Percentiles rank a stretch among this genome's conserved stretches.
These are phyloP conservation scores for Gobio gobio DNA, from an alignment of 2,113 vertebrate species.

Conservation along the genomic window DNA sequence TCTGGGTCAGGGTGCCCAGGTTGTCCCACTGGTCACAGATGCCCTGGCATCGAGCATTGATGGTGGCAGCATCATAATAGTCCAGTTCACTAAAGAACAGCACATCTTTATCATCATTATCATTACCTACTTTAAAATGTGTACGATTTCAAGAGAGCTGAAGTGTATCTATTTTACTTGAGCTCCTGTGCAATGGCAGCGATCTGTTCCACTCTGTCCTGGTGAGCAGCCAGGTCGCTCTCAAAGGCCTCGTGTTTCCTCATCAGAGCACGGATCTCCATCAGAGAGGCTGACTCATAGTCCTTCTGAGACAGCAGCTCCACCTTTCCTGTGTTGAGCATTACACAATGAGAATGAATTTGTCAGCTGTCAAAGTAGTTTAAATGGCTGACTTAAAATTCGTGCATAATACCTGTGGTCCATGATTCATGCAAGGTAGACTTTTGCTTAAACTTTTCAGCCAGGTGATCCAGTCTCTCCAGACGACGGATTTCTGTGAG, in stretches of 20 bases:
- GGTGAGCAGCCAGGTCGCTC: slow-evolving; percentile 88
- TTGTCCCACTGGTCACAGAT: slow-evolving; percentile 95
- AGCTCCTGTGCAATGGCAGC: slow-evolving; percentile 91
- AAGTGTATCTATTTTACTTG: slow-evolving; percentile 77
- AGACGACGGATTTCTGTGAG: slow-evolving; percentile 88
- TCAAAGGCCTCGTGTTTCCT: slow-evolving; percentile 90
- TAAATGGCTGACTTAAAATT: neutral
- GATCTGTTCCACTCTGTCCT: slow-evolving; percentile 91
- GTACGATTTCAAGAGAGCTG: neutral
- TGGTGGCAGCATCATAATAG: slow-evolving; percentile 83
- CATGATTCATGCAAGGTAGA: slow-evolving; percentile 84
- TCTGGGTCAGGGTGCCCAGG: slow-evolving; percentile 90
- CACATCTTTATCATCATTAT: neutral
- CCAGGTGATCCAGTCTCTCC: slow-evolving; percentile 88
- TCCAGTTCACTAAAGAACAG: slow-evolving; percentile 83
- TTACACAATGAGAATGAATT: neutral
- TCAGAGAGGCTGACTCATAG: slow-evolving; percentile 85
- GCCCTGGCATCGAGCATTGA: slow-evolving; percentile 88
- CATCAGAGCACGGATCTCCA: slow-evolving; percentile 86
- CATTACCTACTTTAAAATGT: neutral
- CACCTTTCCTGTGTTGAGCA: slow-evolving; percentile 81
- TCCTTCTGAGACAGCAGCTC: slow-evolving; percentile 83
- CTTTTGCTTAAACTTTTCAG: slow-evolving; percentile 92
- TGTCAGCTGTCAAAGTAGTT: neutral
- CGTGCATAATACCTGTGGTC: slow-evolving; percentile 77